phyloP scores from a whole-genome alignment of 2,888 invertebrate genomes.

The Oegoconia quadripuncta region DNA sequence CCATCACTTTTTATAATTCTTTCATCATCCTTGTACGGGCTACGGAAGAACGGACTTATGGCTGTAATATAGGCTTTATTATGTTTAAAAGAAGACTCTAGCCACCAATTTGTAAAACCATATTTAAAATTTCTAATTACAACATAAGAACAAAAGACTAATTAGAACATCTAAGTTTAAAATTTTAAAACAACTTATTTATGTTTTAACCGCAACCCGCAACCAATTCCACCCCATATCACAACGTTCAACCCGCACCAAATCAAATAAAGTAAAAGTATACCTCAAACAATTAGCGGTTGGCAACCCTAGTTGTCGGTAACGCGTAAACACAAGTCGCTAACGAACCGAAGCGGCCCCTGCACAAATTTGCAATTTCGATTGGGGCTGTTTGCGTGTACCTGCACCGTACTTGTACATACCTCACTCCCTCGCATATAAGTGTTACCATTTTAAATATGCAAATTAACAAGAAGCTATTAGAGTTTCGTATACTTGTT shows the following conservation, averaged over 20 bases:
- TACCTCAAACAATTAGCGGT: conserved; percentile 62
- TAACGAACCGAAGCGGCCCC: conserved; percentile 75
- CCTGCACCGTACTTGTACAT: conserved; percentile 52
- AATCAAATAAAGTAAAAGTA: conserved; percentile 52
- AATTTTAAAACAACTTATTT: too few species aligned
- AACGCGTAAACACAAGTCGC: conserved; percentile 75
- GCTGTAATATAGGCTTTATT: too few species aligned
- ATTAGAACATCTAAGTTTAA: too few species aligned
- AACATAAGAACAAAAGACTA: too few species aligned
- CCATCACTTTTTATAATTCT: too few species aligned
- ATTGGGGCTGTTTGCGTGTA: conserved; percentile 60
- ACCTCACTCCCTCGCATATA: conserved; percentile 29
- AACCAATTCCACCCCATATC: neutral
- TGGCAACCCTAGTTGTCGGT: conserved; percentile 66
- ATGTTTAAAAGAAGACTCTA: too few species aligned
- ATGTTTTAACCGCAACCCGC: neutral
- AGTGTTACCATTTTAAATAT: conserved; percentile 42
- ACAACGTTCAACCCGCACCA: conserved; percentile 9
- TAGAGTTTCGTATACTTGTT: neutral
- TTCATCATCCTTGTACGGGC: too few species aligned
- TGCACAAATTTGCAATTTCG: conserved; percentile 79
- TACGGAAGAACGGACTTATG: too few species aligned
- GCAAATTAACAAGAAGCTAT: conserved; percentile 22
- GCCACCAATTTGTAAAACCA: too few species aligned
- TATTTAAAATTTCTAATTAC: too few species aligned